Percentiles rank a stretch among this genome's conserved stretches.
Evolutionary conservation across 2,797 vertebrate genomes (phyloP).

Genomic region (Somateria mollissima): DNA sequence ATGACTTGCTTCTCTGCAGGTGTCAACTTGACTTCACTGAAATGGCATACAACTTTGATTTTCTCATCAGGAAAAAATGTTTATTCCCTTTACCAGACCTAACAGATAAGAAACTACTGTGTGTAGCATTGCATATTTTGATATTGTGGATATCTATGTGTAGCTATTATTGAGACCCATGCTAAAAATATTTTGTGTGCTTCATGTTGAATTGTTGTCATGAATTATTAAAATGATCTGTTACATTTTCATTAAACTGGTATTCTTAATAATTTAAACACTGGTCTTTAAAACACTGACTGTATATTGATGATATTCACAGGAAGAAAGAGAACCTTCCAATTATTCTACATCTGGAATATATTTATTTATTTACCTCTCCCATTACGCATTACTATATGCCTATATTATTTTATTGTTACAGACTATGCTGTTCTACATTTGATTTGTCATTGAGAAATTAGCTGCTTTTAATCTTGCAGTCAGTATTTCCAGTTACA

Average conservation of each 20-base stretch:
- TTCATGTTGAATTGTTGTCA: constrained; percentile 41
- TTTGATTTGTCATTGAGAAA: background rate
- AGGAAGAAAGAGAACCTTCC: background rate
- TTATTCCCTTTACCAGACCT: constrained; percentile 58
- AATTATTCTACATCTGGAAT: background rate
- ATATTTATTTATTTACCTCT: background rate
- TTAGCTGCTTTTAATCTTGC: background rate
- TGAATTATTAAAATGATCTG: constrained; percentile 61
- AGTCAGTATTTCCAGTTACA: background rate
- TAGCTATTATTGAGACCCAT: constrained; percentile 10
- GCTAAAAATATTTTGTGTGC: constrained; percentile 54
- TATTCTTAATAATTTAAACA: constrained; percentile 58
- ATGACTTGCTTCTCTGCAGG: constrained; percentile 69
- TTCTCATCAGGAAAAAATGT: constrained; percentile 74
- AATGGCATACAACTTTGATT: constrained; percentile 72
- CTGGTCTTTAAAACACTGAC: constrained; percentile 32
- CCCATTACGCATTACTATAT: background rate
- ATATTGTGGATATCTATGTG: background rate
- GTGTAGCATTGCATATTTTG: background rate
- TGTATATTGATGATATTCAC: constrained; percentile 4
- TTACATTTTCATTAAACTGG: constrained; percentile 43
- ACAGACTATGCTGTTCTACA: background rate
- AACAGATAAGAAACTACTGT: constrained; percentile 49
- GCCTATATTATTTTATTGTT: background rate
- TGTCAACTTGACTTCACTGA: constrained; percentile 67